Evolutionary conservation across 2,797 vertebrate species (phyloP).

Genomic region (Poecilia velifera): DNA sequence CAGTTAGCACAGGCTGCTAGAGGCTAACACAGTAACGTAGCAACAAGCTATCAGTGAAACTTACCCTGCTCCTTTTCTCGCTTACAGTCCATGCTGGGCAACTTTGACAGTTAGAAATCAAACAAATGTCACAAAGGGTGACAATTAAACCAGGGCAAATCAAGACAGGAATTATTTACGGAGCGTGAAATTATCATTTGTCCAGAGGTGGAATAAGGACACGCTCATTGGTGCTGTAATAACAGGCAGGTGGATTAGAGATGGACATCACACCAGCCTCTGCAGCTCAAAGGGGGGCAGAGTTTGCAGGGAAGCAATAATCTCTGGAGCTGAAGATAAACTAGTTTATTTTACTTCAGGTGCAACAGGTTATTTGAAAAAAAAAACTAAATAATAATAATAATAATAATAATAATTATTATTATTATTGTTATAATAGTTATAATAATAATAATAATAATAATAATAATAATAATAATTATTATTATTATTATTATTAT

Average conservation of each 20-base stretch:
- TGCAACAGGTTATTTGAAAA: slow-evolving; percentile 18
- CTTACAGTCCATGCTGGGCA: slow-evolving; percentile 78
- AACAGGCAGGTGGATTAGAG: slow-evolving; percentile 58
- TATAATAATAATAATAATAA: too few species aligned
- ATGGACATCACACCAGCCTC: slow-evolving; percentile 39
- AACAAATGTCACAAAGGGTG: slow-evolving; percentile 5
- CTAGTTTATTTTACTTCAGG: background rate
- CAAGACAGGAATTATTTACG: slow-evolving; percentile 13
- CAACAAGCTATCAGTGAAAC: slow-evolving; percentile 72
- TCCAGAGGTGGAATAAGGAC: slow-evolving; percentile 52
- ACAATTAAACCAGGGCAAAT: slow-evolving; percentile 8
- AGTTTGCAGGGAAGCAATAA: background rate
- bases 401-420: too few species aligned
- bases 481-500: too few species aligned
- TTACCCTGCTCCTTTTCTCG: slow-evolving; percentile 83
- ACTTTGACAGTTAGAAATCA: slow-evolving; percentile 31
- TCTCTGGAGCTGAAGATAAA: background rate
- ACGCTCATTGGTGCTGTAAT: slow-evolving; percentile 37
- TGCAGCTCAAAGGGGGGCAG: slow-evolving; percentile 19
- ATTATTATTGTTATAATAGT: too few species aligned
- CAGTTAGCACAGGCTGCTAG: slow-evolving; percentile 38
- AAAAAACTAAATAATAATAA: background rate
- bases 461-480: too few species aligned
- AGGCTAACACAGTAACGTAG: slow-evolving; percentile 60
- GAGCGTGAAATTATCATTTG: slow-evolving; percentile 52